These are phyloP conservation scores for Heteromyza rotundicornis DNA, from an alignment of 2,888 invertebrate species.

Conservation along the genomic window DNA sequence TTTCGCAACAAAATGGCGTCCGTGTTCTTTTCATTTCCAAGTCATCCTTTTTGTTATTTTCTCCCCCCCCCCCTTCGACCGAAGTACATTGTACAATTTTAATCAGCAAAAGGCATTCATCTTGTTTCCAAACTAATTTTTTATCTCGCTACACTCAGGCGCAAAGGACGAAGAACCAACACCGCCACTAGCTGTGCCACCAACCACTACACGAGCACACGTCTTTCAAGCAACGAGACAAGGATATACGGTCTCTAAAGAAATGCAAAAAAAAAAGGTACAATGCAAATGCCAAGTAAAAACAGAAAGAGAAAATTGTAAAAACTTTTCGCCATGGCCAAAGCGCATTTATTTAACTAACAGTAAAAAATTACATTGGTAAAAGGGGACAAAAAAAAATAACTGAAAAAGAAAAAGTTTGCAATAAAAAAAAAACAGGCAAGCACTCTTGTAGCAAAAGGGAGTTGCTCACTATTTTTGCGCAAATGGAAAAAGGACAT, in stretches of 20 bases:
- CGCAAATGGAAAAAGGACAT: conserved; percentile 47
- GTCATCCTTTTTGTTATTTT: not conserved
- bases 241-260: conserved; percentile 46
- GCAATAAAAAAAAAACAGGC: no score
- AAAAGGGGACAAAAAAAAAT: not conserved
- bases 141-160: conserved; percentile 42
- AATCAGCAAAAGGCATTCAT: conserved; percentile 59
- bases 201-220: conserved; percentile 21
- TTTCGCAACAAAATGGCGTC: not conserved
- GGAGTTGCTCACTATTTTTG: conserved; percentile 14
- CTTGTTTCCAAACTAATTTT: conserved; percentile 54
- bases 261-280: conserved; percentile 34
- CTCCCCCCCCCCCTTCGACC: not conserved
- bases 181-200: conserved; percentile 6
- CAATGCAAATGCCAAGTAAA: conserved; percentile 11
- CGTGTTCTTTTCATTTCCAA: not conserved
- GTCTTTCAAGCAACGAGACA: conserved; percentile 47
- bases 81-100: conserved; percentile 38
- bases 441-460: no score
- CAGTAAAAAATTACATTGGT: conserved; percentile 45
- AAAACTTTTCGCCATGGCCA: conserved; percentile 40
- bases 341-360: conserved; percentile 50
- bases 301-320: conserved; percentile 2
- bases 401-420: conserved; percentile 10
- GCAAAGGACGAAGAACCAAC: conserved; percentile 17